phyloP scores from a whole-genome alignment of 2,113 vertebrate species.

The Pelecanoides urinatrix region DNA sequence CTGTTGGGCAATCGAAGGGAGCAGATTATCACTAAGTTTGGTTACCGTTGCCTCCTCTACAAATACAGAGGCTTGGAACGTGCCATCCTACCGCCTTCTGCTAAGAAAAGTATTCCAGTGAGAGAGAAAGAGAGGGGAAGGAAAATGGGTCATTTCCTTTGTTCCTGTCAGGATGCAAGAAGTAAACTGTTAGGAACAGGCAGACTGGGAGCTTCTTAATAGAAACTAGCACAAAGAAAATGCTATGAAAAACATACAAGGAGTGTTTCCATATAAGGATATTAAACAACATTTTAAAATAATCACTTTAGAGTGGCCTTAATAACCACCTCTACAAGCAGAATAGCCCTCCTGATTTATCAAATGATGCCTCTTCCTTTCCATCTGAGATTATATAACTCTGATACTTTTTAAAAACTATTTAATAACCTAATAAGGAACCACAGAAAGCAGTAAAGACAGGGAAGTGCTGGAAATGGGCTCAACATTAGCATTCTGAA shows the following conservation, averaged over 20 bases:
- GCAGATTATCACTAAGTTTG: not conserved
- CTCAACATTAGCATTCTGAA: not conserved
- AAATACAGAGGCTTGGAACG: not conserved
- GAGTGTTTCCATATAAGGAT: not conserved
- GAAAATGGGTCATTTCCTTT: slow-evolving; percentile 68
- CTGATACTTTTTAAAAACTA: not conserved
- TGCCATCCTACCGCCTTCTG: not conserved
- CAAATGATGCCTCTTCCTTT: not conserved
- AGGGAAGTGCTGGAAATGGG: not conserved
- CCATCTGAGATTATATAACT: not conserved
- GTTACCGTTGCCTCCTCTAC: not conserved
- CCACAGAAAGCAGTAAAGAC: not conserved
- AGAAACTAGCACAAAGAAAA: slow-evolving; percentile 23
- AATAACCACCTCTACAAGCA: not conserved
- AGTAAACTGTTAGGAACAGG: slow-evolving; percentile 26
- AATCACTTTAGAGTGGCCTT: not conserved
- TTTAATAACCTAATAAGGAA: not conserved
- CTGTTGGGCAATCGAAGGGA: not conserved
- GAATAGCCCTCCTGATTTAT: not conserved
- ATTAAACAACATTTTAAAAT: not conserved
- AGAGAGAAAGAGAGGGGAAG: slow-evolving; percentile 40
- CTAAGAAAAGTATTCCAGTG: not conserved
- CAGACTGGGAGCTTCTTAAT: slow-evolving; percentile 39
- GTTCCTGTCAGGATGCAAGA: slow-evolving; percentile 57
- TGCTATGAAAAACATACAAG: not conserved